phyloP scores from a whole-genome alignment of 2,113 vertebrate species.

The Uria aalge region DNA sequence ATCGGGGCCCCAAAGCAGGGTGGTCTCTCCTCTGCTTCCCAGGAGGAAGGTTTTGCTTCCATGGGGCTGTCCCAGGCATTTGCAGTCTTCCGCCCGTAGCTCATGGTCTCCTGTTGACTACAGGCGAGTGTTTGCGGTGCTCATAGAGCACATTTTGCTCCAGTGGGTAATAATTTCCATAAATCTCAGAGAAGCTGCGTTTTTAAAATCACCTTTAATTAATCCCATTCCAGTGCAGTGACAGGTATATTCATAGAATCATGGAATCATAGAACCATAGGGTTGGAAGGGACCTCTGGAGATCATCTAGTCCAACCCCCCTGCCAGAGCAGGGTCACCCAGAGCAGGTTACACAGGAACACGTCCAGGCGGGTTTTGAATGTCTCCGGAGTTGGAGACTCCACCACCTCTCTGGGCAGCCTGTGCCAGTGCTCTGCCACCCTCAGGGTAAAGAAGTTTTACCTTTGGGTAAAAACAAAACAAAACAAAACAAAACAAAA shows the following conservation, averaged over 20 bases:
- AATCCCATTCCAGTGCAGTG: background rate
- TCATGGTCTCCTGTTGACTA: background rate
- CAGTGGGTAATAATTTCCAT: background rate
- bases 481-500: background rate
- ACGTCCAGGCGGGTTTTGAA: no score
- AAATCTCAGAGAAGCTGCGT: background rate
- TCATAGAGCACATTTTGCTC: background rate
- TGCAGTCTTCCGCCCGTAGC: background rate
- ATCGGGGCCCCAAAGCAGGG: background rate
- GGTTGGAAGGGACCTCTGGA: no score
- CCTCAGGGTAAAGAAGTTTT: no score
- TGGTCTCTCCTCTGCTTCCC: background rate
- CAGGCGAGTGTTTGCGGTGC: background rate
- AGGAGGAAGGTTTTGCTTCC: background rate
- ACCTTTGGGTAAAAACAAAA: background rate
- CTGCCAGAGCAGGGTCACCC: no score
- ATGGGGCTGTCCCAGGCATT: background rate
- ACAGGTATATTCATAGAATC: background rate
- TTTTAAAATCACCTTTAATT: background rate
- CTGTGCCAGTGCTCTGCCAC: no score
- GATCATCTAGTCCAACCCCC: no score
- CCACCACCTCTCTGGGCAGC: no score
- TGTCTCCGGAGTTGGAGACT: no score
- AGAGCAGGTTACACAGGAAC: no score
- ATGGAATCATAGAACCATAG: no score